Base-by-base conservation (phyloP, 2,113 vertebrate genomes). In the Sardina pilchardus region DNA sequence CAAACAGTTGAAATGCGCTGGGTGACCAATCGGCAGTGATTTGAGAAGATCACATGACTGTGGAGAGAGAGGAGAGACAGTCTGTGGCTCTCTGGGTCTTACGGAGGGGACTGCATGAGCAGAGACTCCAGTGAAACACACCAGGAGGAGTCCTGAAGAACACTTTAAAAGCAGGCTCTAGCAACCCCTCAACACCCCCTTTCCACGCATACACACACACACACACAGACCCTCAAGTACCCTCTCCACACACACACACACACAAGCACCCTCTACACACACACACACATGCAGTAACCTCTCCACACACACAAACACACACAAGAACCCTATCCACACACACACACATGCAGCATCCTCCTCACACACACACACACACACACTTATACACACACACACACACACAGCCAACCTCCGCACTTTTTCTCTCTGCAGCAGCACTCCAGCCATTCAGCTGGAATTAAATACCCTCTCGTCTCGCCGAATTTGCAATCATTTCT, bases 401-500 rank as follows among this genome's bases (percentile, higher is more conserved):
- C 59, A 63, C 24, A 63, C 59, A 63, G 86, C 87, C 91, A 89
- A 91, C 89, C 91, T 92, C 88, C 87, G 89, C 90, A 88, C 90
- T 89, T 90, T 88, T 89, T 90, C 89, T 1, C 59, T 67, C n/a
- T 88, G 91, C 91, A 93, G 93, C 92, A 91, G 91, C 93, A 92
- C 92, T 91, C 89, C 90, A 91, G 91, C 91, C 91, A 92, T 93
- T 95, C 94, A 93, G 90, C 92, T 91, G 91, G 94, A 93, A 95
- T 95, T 96, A 96, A 94, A 95, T 94, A 93, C 91, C 92, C 93
- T 92, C 93, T 94, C 87, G 34, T 92, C 92, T 90, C 92, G 86
- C 92, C 92, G 89, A 93, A 92, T 94, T 94, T 95, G 93, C 93
- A 95, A 95, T 96, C 94, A 94, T 95, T 94, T 95, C 92, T 94